These are phyloP conservation scores for Achroia grisella DNA, from an alignment of 1,140 invertebrate genomes.

Conservation along the genomic window DNA sequence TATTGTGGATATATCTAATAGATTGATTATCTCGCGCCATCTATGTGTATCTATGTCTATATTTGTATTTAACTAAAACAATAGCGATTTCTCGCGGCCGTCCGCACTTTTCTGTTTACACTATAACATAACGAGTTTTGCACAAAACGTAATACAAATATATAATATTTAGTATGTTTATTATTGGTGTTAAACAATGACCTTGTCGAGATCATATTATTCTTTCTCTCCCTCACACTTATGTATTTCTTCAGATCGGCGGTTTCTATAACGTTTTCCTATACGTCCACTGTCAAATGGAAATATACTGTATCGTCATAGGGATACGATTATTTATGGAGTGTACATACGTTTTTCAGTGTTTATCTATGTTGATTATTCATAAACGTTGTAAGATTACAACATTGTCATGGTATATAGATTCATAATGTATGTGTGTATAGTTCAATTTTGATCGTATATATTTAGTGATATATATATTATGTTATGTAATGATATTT, in stretches of 20 bases:
- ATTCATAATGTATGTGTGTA: too few relatives aligned
- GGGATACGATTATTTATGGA: constrained; percentile 11
- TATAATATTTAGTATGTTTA: constrained; percentile 25
- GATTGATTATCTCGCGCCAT: too few relatives aligned
- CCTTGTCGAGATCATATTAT: constrained; percentile 32
- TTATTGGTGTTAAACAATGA: constrained; percentile 34
- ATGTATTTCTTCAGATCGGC: constrained; percentile 11
- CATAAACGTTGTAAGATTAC: constrained; percentile 6
- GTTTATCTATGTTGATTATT: constrained; percentile 41
- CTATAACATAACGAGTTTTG: neutral
- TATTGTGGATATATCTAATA: too few relatives aligned
- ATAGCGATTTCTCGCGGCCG: too few relatives aligned
- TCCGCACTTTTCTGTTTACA: too few relatives aligned
- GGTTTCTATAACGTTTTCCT: constrained; percentile 56
- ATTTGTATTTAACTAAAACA: too few relatives aligned
- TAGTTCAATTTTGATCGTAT: constrained; percentile 14
- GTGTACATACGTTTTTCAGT: constrained; percentile 28
- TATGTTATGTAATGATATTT: too few relatives aligned
- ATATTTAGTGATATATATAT: constrained; percentile 8
- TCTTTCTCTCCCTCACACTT: constrained; percentile 35
- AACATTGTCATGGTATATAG: neutral
- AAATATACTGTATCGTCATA: too few relatives aligned
- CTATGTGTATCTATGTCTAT: too few relatives aligned
- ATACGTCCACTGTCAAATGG: constrained; percentile 4
- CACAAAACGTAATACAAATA: constrained; percentile 12